A percentile compares a stretch with the other conserved stretches of the same genome.
Conservation (phyloP, 2,888 invertebrate genomes). For the Drosophila kuntzei region DNA sequence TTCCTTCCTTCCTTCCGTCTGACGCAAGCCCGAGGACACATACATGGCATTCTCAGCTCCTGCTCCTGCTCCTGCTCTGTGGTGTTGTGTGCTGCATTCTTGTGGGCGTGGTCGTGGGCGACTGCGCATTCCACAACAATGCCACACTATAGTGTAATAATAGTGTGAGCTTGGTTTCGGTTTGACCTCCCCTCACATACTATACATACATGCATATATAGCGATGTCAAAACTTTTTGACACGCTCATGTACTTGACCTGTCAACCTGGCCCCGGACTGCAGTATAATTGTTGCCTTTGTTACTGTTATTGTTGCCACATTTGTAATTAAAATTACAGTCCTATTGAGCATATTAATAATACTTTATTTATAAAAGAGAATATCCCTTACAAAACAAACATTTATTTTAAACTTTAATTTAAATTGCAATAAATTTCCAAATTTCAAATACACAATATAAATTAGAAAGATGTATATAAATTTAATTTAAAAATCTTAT, state of each 20-base stretch:
- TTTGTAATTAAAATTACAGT: constrained; percentile 58
- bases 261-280: constrained; percentile 45
- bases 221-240: constrained; percentile 71
- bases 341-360: neutral
- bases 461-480: too few species aligned
- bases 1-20: constrained; percentile 38
- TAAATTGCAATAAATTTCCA: too few species aligned
- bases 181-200: constrained; percentile 50
- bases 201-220: constrained; percentile 4
- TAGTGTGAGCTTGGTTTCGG: constrained; percentile 24
- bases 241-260: constrained; percentile 73
- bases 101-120: constrained; percentile 47
- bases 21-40: constrained; percentile 47
- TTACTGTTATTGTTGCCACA: constrained; percentile 24
- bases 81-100: constrained; percentile 44
- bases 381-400: too few species aligned
- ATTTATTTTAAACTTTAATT: too few species aligned
- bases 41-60: constrained; percentile 46
- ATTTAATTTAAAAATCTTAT: too few species aligned
- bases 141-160: constrained; percentile 56
- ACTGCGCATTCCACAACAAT: constrained; percentile 55
- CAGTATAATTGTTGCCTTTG: constrained; percentile 26
- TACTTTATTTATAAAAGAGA: neutral
- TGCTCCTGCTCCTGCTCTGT: constrained; percentile 9
- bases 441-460: too few species aligned